Conservation (phyloP, 2,888 invertebrate species). For the Proisotoma minuta region DNA sequence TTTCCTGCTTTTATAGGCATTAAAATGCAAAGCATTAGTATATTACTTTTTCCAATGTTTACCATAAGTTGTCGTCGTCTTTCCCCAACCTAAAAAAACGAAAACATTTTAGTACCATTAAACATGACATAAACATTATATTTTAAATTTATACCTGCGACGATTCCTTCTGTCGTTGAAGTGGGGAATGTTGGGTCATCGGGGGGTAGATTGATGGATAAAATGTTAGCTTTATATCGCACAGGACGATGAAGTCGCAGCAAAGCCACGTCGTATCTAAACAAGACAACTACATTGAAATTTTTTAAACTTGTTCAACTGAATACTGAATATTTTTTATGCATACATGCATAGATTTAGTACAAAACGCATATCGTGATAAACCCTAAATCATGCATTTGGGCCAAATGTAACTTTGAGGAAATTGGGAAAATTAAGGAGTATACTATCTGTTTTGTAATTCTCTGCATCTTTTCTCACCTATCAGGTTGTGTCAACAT, state of each 20-base stretch:
- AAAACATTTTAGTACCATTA: not conserved
- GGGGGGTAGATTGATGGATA: conserved; percentile 73
- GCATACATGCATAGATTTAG: not conserved
- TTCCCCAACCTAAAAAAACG: conserved; percentile 12
- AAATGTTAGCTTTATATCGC: conserved; percentile 62
- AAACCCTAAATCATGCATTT: no score
- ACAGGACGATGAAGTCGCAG: conserved; percentile 67
- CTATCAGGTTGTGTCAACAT: conserved; percentile 77
- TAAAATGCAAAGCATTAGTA: no score
- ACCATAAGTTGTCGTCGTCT: conserved; percentile 10
- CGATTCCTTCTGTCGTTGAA: conserved; percentile 5
- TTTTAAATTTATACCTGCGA: conserved; percentile 2
- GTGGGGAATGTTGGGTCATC: conserved; percentile 41
- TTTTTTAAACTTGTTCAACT: not conserved
- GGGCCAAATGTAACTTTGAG: not conserved
- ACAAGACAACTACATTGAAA: not conserved
- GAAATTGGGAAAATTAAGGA: not conserved
- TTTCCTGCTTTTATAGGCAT: conserved; percentile 53
- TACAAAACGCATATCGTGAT: no score
- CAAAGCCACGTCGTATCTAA: conserved; percentile 64
- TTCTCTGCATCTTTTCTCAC: conserved; percentile 50
- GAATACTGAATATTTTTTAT: not conserved
- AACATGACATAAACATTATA: not conserved
- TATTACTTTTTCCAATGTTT: not conserved
- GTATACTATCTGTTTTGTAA: not conserved